phyloP scores from a whole-genome alignment of 1,140 invertebrate genomes.

The Trichonephila inaurata region DNA sequence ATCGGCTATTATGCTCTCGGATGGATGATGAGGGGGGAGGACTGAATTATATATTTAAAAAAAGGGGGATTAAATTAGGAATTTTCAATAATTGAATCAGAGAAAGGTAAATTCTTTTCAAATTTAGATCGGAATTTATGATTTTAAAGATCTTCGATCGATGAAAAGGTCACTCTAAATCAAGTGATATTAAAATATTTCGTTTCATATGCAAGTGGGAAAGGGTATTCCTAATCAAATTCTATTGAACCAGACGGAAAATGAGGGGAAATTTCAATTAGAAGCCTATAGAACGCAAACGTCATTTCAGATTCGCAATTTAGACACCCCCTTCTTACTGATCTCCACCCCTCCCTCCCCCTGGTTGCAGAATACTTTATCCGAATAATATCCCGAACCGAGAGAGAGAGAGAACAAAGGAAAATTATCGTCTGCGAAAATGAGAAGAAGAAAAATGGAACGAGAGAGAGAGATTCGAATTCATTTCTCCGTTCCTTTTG shows the following conservation, averaged over 20 bases:
- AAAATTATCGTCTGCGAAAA: constrained; percentile 62
- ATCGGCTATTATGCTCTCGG: too few species aligned
- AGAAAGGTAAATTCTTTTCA: too few species aligned
- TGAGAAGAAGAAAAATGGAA: constrained; percentile 4
- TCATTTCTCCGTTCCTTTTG: constrained; percentile 49
- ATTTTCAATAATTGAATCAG: too few species aligned
- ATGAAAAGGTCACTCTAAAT: too few species aligned
- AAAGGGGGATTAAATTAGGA: too few species aligned
- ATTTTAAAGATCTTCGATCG: too few species aligned
- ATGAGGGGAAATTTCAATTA: constrained; percentile 28
- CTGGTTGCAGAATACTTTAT: constrained; percentile 7
- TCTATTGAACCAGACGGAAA: constrained; percentile 13
- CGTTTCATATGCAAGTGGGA: neutral
- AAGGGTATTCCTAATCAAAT: neutral
- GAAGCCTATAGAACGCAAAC: constrained; percentile 22
- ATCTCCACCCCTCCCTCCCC: neutral
- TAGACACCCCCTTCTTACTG: neutral
- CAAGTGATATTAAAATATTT: neutral
- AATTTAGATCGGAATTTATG: too few species aligned
- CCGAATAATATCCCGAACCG: neutral
- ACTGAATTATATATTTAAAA: too few species aligned
- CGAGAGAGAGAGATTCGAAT: constrained; percentile 40
- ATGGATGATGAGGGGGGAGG: too few species aligned
- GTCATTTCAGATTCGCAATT: constrained; percentile 1
- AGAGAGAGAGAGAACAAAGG: constrained; percentile 29